Percentiles rank a stretch among this genome's conserved stretches.
Conservation (phyloP, 2,888 invertebrate genomes). For the Plagodis pulveraria region DNA sequence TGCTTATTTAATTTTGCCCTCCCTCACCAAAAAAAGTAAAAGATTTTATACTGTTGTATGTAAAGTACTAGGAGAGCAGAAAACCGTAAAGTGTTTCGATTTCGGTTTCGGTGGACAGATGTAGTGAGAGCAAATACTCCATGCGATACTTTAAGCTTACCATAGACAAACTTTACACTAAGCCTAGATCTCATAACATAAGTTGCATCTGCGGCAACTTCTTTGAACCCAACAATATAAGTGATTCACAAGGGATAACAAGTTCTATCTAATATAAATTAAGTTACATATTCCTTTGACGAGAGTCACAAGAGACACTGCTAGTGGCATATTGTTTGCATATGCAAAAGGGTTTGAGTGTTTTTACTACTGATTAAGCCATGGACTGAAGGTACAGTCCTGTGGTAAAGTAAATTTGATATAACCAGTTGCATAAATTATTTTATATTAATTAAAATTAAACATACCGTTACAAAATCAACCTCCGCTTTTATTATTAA, state of each 20-base stretch:
- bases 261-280: not conserved
- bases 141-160: too few relatives aligned
- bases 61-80: too few relatives aligned
- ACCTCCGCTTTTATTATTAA: too few relatives aligned
- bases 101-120: too few relatives aligned
- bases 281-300: slow-evolving; percentile 1
- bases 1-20: too few relatives aligned
- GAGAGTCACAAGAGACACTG: slow-evolving; percentile 45
- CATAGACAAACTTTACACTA: not conserved
- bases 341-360: slow-evolving; percentile 78
- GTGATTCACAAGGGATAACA: not conserved
- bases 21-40: too few relatives aligned
- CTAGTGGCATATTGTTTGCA: slow-evolving; percentile 71
- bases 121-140: too few relatives aligned
- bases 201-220: not conserved
- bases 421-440: too few relatives aligned
- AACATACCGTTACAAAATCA: too few relatives aligned
- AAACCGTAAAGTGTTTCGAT: too few relatives aligned
- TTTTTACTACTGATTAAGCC: slow-evolving; percentile 80
- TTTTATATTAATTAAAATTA: too few relatives aligned
- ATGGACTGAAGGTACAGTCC: slow-evolving; percentile 53
- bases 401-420: slow-evolving; percentile 35
- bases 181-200: not conserved
- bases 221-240: slow-evolving; percentile 11
- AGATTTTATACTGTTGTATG: too few relatives aligned